phyloP scores from a whole-genome alignment of 2,113 vertebrate species.

The Platysternon megacephalum region DNA sequence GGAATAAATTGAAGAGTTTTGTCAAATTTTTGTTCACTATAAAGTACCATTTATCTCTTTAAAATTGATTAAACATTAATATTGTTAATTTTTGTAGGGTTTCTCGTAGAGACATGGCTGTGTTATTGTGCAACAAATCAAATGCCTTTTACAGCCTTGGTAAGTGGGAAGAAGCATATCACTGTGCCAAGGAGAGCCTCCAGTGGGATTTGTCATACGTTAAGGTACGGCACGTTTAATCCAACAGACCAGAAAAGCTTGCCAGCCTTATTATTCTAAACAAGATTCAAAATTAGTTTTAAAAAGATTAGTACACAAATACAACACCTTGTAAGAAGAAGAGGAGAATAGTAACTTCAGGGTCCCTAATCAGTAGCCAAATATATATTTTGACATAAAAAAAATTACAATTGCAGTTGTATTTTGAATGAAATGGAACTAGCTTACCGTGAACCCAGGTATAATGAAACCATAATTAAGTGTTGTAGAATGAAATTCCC shows the following conservation, averaged over 20 bases:
- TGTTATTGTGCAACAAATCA: conserved; percentile 81
- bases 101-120: conserved; percentile 73
- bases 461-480: background rate
- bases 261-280: background rate
- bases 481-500: background rate
- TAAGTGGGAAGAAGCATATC: conserved; percentile 74
- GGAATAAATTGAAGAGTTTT: accelerated
- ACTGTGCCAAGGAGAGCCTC: conserved; percentile 74
- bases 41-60: background rate
- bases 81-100: conserved; percentile 56
- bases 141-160: conserved; percentile 77
- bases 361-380: background rate
- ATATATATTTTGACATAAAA: background rate
- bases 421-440: background rate
- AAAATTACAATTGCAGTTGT: background rate
- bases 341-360: background rate
- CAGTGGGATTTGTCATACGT: conserved; percentile 69
- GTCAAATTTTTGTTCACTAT: background rate
- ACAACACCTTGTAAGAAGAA: background rate
- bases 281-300: background rate
- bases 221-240: conserved; percentile 74
- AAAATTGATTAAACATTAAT: background rate
- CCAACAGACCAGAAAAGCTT: background rate
- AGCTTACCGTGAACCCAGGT: background rate
- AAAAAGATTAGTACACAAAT: background rate